Percentiles rank a stretch among this genome's conserved stretches.
Evolutionary conservation across 1,140 invertebrate genomes (phyloP).

Genomic region (Drosophila ficusphila): DNA sequence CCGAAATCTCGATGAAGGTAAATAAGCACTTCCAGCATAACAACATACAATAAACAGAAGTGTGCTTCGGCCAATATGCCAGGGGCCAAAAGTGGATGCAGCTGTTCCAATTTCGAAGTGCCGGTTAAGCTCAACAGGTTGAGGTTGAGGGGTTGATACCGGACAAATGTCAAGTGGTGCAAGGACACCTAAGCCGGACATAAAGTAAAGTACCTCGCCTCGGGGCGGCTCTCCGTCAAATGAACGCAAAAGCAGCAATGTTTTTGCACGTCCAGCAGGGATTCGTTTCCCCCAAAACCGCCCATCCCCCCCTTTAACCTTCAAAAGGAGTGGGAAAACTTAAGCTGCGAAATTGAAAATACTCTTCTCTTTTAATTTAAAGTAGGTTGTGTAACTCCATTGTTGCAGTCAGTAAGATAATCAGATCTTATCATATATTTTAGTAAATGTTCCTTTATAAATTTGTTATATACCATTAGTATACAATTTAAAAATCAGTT

Average conservation of each 20-base stretch:
- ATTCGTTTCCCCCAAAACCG: slow-evolving; percentile 3
- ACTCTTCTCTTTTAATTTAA: neutral
- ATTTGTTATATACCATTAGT: too few relatives aligned
- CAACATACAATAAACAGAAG: slow-evolving; percentile 9
- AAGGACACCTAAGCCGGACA: slow-evolving; percentile 25
- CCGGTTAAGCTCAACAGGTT: slow-evolving; percentile 30
- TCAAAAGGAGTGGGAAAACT: neutral
- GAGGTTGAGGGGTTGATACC: slow-evolving; percentile 16
- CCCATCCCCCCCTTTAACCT: neutral
- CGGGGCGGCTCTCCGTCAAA: slow-evolving; percentile 38
- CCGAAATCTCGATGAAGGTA: neutral
- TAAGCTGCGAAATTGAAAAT: neutral
- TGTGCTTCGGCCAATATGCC: slow-evolving; percentile 16
- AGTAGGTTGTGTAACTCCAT: neutral
- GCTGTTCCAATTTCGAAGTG: slow-evolving; percentile 16
- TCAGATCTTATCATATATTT: too few relatives aligned
- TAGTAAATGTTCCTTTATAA: too few relatives aligned
- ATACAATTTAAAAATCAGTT: too few relatives aligned
- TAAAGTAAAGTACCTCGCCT: slow-evolving; percentile 21
- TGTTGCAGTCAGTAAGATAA: neutral
- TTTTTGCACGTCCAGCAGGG: slow-evolving; percentile 34
- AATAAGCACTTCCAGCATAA: slow-evolving; percentile 2
- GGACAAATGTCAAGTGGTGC: slow-evolving; percentile 41
- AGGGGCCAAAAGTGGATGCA: slow-evolving; percentile 16
- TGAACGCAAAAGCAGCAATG: slow-evolving; percentile 41